Conservation (phyloP, 2,888 invertebrate genomes). For the Atrina japonica region DNA sequence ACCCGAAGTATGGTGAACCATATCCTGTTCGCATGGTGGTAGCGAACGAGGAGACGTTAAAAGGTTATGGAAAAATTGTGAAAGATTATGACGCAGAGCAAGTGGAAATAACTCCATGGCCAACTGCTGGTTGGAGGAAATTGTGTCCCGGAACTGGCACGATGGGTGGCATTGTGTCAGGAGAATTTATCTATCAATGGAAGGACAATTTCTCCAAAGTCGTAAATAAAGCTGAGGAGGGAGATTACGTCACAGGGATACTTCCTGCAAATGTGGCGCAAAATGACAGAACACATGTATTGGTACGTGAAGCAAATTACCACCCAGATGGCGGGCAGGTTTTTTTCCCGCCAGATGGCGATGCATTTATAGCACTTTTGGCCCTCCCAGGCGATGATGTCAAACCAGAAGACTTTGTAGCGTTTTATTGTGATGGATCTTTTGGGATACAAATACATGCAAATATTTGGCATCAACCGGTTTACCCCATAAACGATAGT, state of each 20-base stretch:
- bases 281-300: too few relatives aligned
- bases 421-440: too few relatives aligned
- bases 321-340: too few relatives aligned
- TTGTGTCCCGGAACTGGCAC: slow-evolving; percentile 54
- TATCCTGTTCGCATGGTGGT: slow-evolving; percentile 53
- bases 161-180: slow-evolving; percentile 49
- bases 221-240: slow-evolving; percentile 54
- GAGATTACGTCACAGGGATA: slow-evolving; percentile 51
- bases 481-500: too few relatives aligned
- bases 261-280: too few relatives aligned
- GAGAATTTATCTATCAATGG: slow-evolving; percentile 57
- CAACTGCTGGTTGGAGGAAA: slow-evolving; percentile 53
- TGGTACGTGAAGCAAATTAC: too few relatives aligned
- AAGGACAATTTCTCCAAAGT: slow-evolving; percentile 51
- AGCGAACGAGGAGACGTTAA: slow-evolving; percentile 51
- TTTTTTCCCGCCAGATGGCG: too few relatives aligned
- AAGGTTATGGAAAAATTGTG: slow-evolving; percentile 59
- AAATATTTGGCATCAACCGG: too few relatives aligned
- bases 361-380: too few relatives aligned
- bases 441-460: too few relatives aligned
- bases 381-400: too few relatives aligned
- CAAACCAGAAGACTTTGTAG: too few relatives aligned
- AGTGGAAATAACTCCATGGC: slow-evolving; percentile 64
- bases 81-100: slow-evolving; percentile 53
- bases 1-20: slow-evolving; percentile 56